Conservation (phyloP, 2,888 invertebrate species). For the Agonopterix arenella region DNA sequence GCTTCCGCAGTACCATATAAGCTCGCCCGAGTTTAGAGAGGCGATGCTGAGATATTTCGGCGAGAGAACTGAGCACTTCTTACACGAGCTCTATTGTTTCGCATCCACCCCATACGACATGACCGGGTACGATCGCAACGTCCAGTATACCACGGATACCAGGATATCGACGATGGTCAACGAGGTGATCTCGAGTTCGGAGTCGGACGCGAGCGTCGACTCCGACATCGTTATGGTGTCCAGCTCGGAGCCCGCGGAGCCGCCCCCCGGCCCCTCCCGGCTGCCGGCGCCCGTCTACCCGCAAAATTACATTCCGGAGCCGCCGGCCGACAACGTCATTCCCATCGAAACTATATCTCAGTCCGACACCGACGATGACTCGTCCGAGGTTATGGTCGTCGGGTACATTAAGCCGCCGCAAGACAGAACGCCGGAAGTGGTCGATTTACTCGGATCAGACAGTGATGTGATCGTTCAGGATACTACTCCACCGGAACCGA, state of each 20-base stretch:
- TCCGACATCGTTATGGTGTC: conserved; percentile 57
- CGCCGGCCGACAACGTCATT: conserved; percentile 37
- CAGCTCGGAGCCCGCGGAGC: conserved; percentile 36
- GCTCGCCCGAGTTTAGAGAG: conserved; percentile 82
- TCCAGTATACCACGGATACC: conserved; percentile 79
- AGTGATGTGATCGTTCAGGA: conserved; percentile 67
- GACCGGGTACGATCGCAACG: conserved; percentile 85
- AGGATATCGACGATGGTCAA: conserved; percentile 73
- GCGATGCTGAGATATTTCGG: conserved; percentile 83
- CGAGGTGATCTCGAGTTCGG: conserved; percentile 69
- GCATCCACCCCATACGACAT: conserved; percentile 92
- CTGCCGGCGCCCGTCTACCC: conserved; percentile 40
- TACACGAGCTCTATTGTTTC: conserved; percentile 92
- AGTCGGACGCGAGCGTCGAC: conserved; percentile 49
- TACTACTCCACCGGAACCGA: conserved; percentile 22
- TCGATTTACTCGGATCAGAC: conserved; percentile 77
- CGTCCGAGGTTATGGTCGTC: conserved; percentile 78
- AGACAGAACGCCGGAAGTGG: conserved; percentile 81
- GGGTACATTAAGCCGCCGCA: conserved; percentile 81
- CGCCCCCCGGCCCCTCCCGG: conserved; percentile 22
- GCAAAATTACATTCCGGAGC: conserved; percentile 36
- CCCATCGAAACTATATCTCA: conserved; percentile 68
- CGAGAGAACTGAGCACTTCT: conserved; percentile 87
- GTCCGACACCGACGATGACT: conserved; percentile 66
- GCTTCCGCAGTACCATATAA: conserved; percentile 81